Conservation (phyloP, 2,888 invertebrate species). For the Sinelater perroti region DNA sequence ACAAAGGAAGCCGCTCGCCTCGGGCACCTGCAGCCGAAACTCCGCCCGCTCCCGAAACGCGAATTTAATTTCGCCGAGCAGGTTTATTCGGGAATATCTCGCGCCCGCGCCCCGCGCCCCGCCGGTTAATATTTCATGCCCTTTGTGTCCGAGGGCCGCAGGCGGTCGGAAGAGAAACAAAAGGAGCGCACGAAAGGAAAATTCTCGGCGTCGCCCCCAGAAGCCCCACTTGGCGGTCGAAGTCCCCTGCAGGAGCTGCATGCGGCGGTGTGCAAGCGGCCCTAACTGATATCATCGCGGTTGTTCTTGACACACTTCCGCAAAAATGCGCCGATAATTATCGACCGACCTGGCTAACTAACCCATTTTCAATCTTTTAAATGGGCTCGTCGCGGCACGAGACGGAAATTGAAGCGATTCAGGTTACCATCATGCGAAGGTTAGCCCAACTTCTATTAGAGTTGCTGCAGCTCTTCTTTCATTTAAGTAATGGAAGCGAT, state of each 20-base stretch:
- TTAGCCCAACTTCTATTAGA: too few species aligned
- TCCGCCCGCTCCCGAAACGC: background rate
- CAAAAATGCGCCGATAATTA: slow-evolving; percentile 6
- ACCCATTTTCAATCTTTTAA: background rate
- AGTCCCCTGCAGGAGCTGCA: too few species aligned
- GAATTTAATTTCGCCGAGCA: slow-evolving; percentile 5
- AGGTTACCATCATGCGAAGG: too few species aligned
- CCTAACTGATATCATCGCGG: slow-evolving; percentile 19
- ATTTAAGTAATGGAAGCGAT: too few species aligned
- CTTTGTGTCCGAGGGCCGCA: background rate
- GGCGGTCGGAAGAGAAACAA: background rate
- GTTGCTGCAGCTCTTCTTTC: too few species aligned
- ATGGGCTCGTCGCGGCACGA: background rate
- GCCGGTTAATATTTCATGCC: background rate
- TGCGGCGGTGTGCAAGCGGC: slow-evolving; percentile 11
- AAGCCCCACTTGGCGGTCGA: too few species aligned
- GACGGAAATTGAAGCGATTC: background rate
- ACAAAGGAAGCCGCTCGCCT: too few species aligned
- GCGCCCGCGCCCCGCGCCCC: too few species aligned
- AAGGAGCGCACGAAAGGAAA: background rate
- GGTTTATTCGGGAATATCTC: background rate
- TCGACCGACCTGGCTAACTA: slow-evolving; percentile 2
- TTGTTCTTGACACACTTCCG: slow-evolving; percentile 19
- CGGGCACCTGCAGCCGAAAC: too few species aligned
- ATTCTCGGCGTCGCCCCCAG: background rate